Evolutionary conservation across 2,113 vertebrate genomes (phyloP).

Genomic region (Varanus komodoensis): DNA sequence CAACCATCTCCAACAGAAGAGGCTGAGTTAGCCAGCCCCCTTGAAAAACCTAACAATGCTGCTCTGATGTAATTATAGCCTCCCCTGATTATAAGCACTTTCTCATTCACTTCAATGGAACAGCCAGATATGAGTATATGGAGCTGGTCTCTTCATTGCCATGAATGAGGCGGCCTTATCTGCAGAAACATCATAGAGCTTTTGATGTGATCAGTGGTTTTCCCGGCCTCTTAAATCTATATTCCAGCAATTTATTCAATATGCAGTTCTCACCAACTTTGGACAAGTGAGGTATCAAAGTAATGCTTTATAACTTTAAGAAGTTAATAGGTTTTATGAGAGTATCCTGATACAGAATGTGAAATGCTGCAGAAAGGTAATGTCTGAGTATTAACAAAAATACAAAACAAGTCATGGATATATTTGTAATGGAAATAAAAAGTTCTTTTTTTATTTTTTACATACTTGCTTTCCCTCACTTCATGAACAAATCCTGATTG

Average conservation of each 20-base stretch:
- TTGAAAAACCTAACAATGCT: neutral
- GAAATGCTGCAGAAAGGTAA: neutral
- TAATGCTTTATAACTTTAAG: conserved; percentile 22
- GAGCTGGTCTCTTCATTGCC: neutral
- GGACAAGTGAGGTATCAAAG: neutral
- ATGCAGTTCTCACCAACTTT: neutral
- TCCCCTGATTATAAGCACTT: neutral
- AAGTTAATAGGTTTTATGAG: conserved; percentile 23
- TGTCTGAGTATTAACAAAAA: conserved; percentile 2
- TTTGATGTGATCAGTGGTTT: neutral
- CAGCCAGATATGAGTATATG: neutral
- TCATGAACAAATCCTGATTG: conserved; percentile 24
- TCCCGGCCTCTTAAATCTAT: neutral
- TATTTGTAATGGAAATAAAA: neutral
- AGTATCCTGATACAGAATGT: neutral
- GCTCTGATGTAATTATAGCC: neutral
- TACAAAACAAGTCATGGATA: neutral
- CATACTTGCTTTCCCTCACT: neutral
- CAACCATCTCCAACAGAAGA: neutral
- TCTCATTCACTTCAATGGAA: neutral
- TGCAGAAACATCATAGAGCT: neutral
- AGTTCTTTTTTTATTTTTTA: neutral
- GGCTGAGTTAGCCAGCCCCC: neutral
- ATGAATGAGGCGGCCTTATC: neutral
- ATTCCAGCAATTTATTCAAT: neutral